phyloP scores from a whole-genome alignment of 2,888 invertebrate genomes.

The Siphonodentalium dalli region DNA sequence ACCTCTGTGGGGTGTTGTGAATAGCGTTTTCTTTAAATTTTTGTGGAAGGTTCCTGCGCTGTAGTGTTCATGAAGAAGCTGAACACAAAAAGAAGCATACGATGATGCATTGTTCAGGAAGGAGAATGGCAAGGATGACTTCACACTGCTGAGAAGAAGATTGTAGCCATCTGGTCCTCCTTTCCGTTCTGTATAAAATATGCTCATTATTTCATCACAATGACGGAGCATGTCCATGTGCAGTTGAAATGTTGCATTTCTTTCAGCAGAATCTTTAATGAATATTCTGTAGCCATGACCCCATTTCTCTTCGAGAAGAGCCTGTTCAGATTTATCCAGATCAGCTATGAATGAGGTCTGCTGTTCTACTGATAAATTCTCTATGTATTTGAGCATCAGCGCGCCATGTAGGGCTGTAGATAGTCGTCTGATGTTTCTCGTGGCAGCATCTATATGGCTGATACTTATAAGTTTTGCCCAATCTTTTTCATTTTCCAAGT shows the following conservation, averaged over 20 bases:
- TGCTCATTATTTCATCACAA: conserved; percentile 22
- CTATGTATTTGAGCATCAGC: too few relatives aligned
- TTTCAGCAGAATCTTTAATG: too few relatives aligned
- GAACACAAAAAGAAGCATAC: conserved; percentile 22
- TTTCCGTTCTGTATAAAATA: conserved; percentile 19
- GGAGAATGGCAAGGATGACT: conserved; percentile 26
- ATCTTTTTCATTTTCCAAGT: too few relatives aligned
- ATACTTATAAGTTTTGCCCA: too few relatives aligned
- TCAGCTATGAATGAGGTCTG: too few relatives aligned
- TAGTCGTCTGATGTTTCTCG: too few relatives aligned
- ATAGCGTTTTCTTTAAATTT: conserved; percentile 16
- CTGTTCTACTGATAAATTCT: too few relatives aligned
- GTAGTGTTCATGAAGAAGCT: conserved; percentile 19
- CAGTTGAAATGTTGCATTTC: conserved; percentile 15
- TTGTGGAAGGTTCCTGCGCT: conserved; percentile 13
- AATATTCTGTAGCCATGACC: too few relatives aligned
- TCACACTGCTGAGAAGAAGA: conserved; percentile 15
- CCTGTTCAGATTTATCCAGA: too few relatives aligned
- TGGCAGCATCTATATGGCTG: too few relatives aligned
- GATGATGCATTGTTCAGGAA: conserved; percentile 29
- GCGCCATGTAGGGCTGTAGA: too few relatives aligned
- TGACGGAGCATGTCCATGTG: conserved; percentile 20
- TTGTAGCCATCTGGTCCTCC: conserved; percentile 17
- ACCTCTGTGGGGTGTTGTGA: conserved; percentile 19
- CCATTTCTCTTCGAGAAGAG: too few relatives aligned